Base-by-base conservation (phyloP, 2,113 vertebrate genomes). In the Murina feae region DNA sequence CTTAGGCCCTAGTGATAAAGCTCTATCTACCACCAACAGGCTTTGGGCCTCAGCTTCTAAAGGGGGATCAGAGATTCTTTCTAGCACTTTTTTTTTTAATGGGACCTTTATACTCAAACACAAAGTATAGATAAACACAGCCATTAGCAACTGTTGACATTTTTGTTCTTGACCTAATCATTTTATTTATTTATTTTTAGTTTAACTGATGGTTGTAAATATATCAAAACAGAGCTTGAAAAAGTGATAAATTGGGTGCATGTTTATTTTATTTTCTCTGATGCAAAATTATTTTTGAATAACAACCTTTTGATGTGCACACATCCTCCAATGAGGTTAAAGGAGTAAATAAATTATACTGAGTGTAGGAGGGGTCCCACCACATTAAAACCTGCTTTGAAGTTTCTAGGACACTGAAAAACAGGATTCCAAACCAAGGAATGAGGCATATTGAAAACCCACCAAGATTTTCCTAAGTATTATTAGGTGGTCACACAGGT, bases 161-260 rank as follows among this genome's bases (percentile, higher is more conserved):
- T 82, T 71, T 69, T 96, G 30, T 87, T 94, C 75, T 89, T 58
- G 91, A 65, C 14, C 65, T 83, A 87, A 83, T 92, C 65, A 75
- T 95, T 81, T 92, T 53, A 53, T 53, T 53, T 53, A 53, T 53
- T 53, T 53, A 53, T 53, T 53, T 55, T 92, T 79, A 91, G 79
- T 93, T 83, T 89, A 91, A 53, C 49, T 69, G 79, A 23, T 84
- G 51, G 25, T 35, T 89, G 69, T 76, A 89, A 96, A 89, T 17
- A 55, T 89, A 91, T 90, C 69, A 75, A 55, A 89, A 66, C 39
- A 10, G 4, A 94, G 75, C 37, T 91, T 74, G 49, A 91, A 66
- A 65, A 55, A 74, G 78, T 80, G 69, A 79, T 82, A 69, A 69
- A 88, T 53, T 75, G 16, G 35, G 23, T 89, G 39, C 1, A 0